These are phyloP conservation scores for Eledona agricola DNA, from an alignment of 2,888 invertebrate species.

Conservation along the genomic window DNA sequence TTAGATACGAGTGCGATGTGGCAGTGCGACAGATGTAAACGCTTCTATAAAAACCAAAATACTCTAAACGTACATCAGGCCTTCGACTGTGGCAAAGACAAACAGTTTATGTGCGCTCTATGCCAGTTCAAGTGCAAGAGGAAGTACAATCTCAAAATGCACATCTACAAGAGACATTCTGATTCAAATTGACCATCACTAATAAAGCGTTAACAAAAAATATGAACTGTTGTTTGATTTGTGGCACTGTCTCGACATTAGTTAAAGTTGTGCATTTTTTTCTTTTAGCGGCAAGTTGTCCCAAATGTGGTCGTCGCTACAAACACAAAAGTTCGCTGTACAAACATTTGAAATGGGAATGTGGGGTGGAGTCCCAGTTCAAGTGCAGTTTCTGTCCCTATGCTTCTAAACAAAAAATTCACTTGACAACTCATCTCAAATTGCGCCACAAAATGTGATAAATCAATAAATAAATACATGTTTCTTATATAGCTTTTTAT, in stretches of 20 bases:
- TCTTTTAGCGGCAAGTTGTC: conserved; percentile 1
- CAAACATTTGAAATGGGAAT: conserved; percentile 44
- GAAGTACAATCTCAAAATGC: conserved; percentile 80
- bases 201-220: too few species aligned
- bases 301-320: conserved; percentile 34
- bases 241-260: too few species aligned
- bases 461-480: too few species aligned
- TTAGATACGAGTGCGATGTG: conserved; percentile 35
- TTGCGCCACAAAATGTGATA: too few species aligned
- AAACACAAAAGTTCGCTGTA: conserved; percentile 44
- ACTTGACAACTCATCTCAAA: conserved; percentile 40
- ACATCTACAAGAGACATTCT: conserved; percentile 74
- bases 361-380: conserved; percentile 44
- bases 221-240: too few species aligned
- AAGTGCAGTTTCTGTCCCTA: conserved; percentile 41
- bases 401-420: conserved; percentile 42
- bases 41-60: conserved; percentile 52
- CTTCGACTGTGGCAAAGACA: conserved; percentile 66
- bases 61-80: conserved; percentile 56
- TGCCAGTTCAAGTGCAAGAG: conserved; percentile 67
- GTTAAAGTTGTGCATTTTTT: background rate
- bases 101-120: conserved; percentile 62
- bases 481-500: too few species aligned
- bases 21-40: conserved; percentile 46
- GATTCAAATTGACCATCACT: too few species aligned